Percentiles rank a stretch among this genome's conserved stretches.
Evolutionary conservation across 2,113 vertebrate species (phyloP).

Genomic region (Caloenas nicobarica): DNA sequence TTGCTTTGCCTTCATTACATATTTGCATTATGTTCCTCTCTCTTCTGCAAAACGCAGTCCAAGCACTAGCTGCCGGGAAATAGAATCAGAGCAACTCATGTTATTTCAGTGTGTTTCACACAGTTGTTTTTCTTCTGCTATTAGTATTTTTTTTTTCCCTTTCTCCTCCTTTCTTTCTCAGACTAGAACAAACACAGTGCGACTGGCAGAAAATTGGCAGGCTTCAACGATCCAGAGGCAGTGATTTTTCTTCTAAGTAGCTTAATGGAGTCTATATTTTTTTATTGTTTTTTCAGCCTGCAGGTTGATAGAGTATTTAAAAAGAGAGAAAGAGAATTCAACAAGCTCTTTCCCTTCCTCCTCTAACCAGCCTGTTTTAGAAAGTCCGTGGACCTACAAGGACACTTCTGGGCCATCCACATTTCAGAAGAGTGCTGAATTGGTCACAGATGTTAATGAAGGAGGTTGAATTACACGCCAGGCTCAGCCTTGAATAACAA

Average conservation of each 20-base stretch:
- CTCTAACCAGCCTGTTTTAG: not conserved
- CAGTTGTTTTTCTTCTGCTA: slow-evolving; percentile 20
- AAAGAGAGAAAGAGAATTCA: not conserved
- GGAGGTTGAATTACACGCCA: not conserved
- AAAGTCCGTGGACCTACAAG: not conserved
- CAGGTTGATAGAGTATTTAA: not conserved
- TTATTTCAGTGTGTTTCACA: not conserved
- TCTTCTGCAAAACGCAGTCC: not conserved
- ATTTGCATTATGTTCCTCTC: not conserved
- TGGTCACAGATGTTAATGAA: not conserved
- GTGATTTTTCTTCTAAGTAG: slow-evolving; percentile 13
- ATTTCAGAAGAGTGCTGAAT: not conserved
- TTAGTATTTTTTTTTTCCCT: not conserved
- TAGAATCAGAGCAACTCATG: not conserved
- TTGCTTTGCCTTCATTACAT: not conserved
- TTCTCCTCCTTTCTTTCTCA: not conserved
- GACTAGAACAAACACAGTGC: slow-evolving; percentile 37
- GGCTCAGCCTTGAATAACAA: not conserved
- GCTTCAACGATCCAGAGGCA: slow-evolving; percentile 11
- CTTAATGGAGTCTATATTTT: slow-evolving; percentile 9
- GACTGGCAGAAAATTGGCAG: slow-evolving; percentile 23
- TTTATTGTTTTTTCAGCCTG: slow-evolving; percentile 48
- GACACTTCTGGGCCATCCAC: not conserved
- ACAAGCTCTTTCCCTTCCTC: not conserved
- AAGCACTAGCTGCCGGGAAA: not conserved